Evolutionary conservation across 2,888 invertebrate species (phyloP), one percentile per base, ranked within the genome.

Genomic region (Heliconius erato): DNA sequence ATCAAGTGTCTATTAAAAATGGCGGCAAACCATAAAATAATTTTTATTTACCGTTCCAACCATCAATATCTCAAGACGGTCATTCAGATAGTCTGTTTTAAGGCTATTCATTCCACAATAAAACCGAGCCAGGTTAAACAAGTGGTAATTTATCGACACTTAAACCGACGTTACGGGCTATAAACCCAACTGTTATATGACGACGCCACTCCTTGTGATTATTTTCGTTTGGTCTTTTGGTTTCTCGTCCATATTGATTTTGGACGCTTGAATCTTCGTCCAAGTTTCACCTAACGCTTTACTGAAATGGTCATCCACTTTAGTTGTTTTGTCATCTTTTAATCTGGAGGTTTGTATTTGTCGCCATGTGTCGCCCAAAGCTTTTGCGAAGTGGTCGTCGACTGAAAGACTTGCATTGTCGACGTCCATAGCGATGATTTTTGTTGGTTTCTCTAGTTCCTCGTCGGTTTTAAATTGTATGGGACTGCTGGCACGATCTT

Each of bases 351-450:
- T 97, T 90, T 97, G 97, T 84, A 97, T 94, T 91, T 97, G 97
- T 85, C 96, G 96, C 98, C 98, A 98, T 0, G 98, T 98, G 90
- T 98, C 98, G 49, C 97, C 97, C 74, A 99, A 95, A 0, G 99
- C 98, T 95, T 98, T 98, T 59, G 98, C 98, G 94, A 99, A 99
- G 91, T 99, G 99, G 91, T 99, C 98, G 94, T 99, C 98, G 72
- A 99, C 98, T 84, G 97, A 97, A 59, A 97, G 90, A 86, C 96
- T 96, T 12, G 97, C 94, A 84, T 96, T 94, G 84, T 96, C 96
- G n/a, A 97, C 96, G 90, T 97, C 97, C 94, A 97, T 95, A 3
- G 96, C 96, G 74, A 95, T 95, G 74, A 94, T 94, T 90, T 94
- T 95, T 49, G 92, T 87, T 1, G 94, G 93, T 88, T 93, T 94